phyloP scores from a whole-genome alignment of 1,140 invertebrate genomes.

The Brachionus calyciflorus region DNA sequence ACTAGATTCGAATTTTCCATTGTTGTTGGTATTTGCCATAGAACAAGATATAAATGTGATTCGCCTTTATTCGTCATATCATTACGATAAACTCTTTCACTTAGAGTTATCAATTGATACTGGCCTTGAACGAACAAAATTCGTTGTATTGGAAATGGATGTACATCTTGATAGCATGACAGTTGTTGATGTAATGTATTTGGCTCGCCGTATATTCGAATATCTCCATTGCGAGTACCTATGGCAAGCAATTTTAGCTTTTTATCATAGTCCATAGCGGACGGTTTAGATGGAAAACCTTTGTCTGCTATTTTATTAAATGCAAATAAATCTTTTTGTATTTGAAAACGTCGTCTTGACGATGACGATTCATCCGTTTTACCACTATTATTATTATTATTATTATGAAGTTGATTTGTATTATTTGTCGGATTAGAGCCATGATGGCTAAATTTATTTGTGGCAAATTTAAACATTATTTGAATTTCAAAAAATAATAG shows the following conservation, averaged over 20 bases:
- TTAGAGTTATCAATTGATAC: slow-evolving; percentile 7
- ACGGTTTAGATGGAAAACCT: slow-evolving; percentile 79
- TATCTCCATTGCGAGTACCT: slow-evolving; percentile 79
- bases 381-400: too few species aligned
- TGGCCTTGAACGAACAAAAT: slow-evolving; percentile 28
- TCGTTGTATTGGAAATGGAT: slow-evolving; percentile 42
- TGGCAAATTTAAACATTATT: slow-evolving; percentile 44
- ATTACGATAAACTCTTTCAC: slow-evolving; percentile 29
- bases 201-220: slow-evolving; percentile 72
- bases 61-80: slow-evolving; percentile 22
- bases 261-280: slow-evolving; percentile 78
- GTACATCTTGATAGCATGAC: background rate
- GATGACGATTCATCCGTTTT: background rate
- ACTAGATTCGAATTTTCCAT: slow-evolving; percentile 9
- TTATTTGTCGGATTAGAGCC: background rate
- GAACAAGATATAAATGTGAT: background rate
- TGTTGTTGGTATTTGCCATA: slow-evolving; percentile 15
- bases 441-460: slow-evolving; percentile 33
- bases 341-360: slow-evolving; percentile 24
- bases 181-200: slow-evolving; percentile 11
- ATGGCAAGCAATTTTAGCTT: slow-evolving; percentile 79
- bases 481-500: background rate
- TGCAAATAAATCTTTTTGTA: slow-evolving; percentile 45
- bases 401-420: too few species aligned
- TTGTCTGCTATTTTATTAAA: slow-evolving; percentile 67